These are phyloP conservation scores for Cromileptes altivelis DNA, from an alignment of 2,113 vertebrate species.

Conservation along the genomic window DNA sequence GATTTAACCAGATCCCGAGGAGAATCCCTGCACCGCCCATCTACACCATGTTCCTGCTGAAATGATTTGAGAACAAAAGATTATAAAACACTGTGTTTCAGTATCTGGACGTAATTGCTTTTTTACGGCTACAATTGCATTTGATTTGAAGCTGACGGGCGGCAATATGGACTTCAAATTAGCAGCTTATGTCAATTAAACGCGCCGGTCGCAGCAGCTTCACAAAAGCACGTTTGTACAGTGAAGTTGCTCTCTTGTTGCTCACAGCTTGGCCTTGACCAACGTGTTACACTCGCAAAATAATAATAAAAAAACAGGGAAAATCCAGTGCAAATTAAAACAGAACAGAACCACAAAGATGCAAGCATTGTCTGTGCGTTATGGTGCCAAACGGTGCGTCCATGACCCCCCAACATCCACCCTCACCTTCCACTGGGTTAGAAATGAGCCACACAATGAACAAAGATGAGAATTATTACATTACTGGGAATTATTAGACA, in stretches of 20 bases:
- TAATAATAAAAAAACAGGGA: background rate
- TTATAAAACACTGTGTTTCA: background rate
- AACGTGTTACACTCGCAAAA: background rate
- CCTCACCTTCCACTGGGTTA: background rate
- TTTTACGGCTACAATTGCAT: background rate
- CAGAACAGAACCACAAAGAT: background rate
- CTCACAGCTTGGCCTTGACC: conserved; percentile 27
- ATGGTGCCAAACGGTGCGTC: conserved; percentile 65
- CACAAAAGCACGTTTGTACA: conserved; percentile 15
- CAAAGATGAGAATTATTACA: background rate
- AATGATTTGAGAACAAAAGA: conserved; percentile 34
- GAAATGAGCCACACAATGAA: background rate
- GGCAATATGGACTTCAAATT: background rate
- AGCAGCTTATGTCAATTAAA: conserved; percentile 22
- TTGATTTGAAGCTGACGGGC: background rate
- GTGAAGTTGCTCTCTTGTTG: conserved; percentile 58
- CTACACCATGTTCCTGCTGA: conserved; percentile 34
- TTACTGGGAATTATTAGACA: background rate
- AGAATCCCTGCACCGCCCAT: conserved; percentile 54
- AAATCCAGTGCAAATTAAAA: background rate
- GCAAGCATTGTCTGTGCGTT: conserved; percentile 40
- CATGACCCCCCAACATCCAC: conserved; percentile 20
- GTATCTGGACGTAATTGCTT: background rate
- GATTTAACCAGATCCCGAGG: conserved; percentile 37
- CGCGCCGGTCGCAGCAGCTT: conserved; percentile 6